phyloP scores from a whole-genome alignment of 2,888 invertebrate species.

The Rosalia funebris region DNA sequence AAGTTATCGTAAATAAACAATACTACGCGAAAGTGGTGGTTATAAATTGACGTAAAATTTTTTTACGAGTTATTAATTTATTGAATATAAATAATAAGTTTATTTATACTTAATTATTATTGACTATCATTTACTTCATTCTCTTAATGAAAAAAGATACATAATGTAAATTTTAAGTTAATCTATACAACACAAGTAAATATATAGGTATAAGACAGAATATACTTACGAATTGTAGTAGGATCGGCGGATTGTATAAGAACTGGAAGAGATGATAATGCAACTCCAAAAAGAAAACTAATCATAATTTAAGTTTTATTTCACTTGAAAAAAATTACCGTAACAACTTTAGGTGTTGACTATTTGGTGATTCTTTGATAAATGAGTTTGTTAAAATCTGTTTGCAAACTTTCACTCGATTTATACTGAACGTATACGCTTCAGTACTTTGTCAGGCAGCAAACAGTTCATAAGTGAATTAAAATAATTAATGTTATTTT shows the following conservation, averaged over 20 bases:
- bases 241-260: not conserved
- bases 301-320: conserved; percentile 1
- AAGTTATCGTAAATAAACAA: no score
- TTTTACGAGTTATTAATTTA: no score
- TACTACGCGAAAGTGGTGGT: no score
- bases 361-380: conserved; percentile 50
- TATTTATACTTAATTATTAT: not conserved
- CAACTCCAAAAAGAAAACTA: not conserved
- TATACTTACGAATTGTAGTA: conserved; percentile 14
- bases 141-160: no score
- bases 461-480: conserved; percentile 4
- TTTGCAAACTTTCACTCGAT: conserved; percentile 24
- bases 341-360: conserved; percentile 32
- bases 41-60: no score
- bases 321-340: not conserved
- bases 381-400: conserved; percentile 42
- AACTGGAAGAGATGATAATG: not conserved
- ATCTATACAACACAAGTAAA: not conserved
- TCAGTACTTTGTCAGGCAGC: conserved; percentile 9
- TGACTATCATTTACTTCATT: not conserved
- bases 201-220: not conserved
- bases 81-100: not conserved
- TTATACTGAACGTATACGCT: conserved; percentile 13
- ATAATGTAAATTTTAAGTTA: no score
- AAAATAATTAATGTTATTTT: not conserved